A percentile compares a stretch with the other conserved stretches of the same genome.
Evolutionary conservation across 2,797 vertebrate species (phyloP).

Genomic region (Myripristis jacobus): DNA sequence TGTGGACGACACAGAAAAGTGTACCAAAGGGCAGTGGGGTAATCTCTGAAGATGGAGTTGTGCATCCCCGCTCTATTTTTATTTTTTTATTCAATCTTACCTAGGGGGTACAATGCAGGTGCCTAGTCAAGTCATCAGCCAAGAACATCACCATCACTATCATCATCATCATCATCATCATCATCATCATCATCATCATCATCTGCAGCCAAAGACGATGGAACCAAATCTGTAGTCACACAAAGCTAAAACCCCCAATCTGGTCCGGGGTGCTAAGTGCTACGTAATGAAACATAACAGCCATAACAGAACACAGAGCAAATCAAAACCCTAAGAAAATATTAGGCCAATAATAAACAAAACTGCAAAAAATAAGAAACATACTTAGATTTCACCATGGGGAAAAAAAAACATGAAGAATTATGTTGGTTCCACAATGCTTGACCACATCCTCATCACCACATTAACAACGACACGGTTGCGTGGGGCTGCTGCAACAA

Average conservation of each 20-base stretch:
- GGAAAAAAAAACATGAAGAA: conserved; percentile 16
- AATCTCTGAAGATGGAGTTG: conserved; percentile 49
- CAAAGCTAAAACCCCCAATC: conserved; percentile 73
- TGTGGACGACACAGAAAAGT: background rate
- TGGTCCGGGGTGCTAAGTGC: conserved; percentile 84
- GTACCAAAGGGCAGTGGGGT: background rate
- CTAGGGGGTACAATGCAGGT: conserved; percentile 90
- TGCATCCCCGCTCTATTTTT: conserved; percentile 54
- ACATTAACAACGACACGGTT: conserved; percentile 83
- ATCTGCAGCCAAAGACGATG: conserved; percentile 92
- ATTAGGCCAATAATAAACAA: conserved; percentile 45
- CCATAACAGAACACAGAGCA: conserved; percentile 42
- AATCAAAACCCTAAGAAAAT: conserved; percentile 38
- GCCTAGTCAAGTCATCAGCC: conserved; percentile 87
- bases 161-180: conserved; percentile 79
- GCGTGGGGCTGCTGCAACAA: conserved; percentile 64
- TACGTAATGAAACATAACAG: conserved; percentile 42
- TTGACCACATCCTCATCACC: conserved; percentile 90
- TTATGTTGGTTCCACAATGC: conserved; percentile 80
- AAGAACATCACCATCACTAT: conserved; percentile 76
- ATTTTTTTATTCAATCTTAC: conserved; percentile 14
- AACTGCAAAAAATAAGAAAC: conserved; percentile 32
- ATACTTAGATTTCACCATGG: conserved; percentile 11
- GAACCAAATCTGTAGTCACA: conserved; percentile 85
- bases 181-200: too few relatives aligned